Evolutionary conservation across 2,113 vertebrate species (phyloP), one percentile per base, ranked within the genome.

Genomic region (Nicator chloris): DNA sequence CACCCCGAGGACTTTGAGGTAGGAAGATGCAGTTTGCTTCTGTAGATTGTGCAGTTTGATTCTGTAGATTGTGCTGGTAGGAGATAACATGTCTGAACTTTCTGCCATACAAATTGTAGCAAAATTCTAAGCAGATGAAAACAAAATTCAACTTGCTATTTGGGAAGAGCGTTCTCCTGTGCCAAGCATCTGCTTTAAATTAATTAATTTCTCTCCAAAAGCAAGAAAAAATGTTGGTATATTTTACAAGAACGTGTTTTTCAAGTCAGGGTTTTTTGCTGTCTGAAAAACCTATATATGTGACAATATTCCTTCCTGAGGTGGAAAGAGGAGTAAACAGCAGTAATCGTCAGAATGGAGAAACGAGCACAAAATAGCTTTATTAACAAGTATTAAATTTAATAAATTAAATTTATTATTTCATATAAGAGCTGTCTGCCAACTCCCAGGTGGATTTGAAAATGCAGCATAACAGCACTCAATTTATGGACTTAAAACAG

Each of bases 1-100:
- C 99, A 99, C 91, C 99, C 99, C 56, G 98, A 96, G 72, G 99
- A 99, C 96, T 99, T 99, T 97, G 99, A 99, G 98, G 99, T 99
- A 95, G 80, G 93, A 64, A 60, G 37, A 27, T 21, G 44, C 42
- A 44, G 10, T 88, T 93, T 85, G 28, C 37, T 30, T 4, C 31
- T 45, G 11, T 45, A 57, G n/a, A 11, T 63, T 23, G 44, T 42
- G 78, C 13, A 44, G 10, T 88, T 93, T 85, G 28, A n/a, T 30
- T 4, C 31, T 45, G 11, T 45, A 57, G n/a, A 11, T 63, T 23
- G 44, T 42, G 78, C 13, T 91, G 7, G 64, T 89, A 13, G 2
- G 47, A 35, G 4, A n/a, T 69, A 45, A 50, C 1, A 0, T 37
- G 26, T 45, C 44, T 60, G 39, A 49, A 9, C 35, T 82, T 87